Evolutionary conservation across 2,113 vertebrate species (phyloP).

Genomic region (Zeus faber): DNA sequence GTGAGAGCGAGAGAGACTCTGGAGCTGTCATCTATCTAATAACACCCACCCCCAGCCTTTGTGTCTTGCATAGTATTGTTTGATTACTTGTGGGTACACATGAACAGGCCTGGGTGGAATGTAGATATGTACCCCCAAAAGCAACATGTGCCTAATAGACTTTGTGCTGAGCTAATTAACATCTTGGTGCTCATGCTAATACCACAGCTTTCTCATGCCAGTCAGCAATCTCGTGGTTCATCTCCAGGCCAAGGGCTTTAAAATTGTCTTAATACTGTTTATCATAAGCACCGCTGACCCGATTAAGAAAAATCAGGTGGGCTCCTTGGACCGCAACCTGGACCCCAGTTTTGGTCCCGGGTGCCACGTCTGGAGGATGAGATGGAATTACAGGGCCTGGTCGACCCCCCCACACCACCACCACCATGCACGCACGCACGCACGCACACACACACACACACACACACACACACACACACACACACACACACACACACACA

Average conservation of each 20-base stretch:
- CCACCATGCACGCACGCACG: slow-evolving; percentile 1
- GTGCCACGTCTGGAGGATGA: too few relatives aligned
- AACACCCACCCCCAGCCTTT: too few relatives aligned
- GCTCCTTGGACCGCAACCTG: slow-evolving; percentile 30
- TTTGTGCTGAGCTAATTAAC: slow-evolving; percentile 65
- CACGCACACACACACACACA: background rate
- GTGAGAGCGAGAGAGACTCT: too few relatives aligned
- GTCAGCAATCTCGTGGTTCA: slow-evolving; percentile 20
- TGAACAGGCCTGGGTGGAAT: slow-evolving; percentile 63
- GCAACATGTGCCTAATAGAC: slow-evolving; percentile 52
- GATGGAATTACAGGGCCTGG: slow-evolving; percentile 27
- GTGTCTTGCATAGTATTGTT: too few relatives aligned
- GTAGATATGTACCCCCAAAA: slow-evolving; percentile 68
- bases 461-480: background rate
- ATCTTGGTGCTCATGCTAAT: slow-evolving; percentile 43
- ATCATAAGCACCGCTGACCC: slow-evolving; percentile 38
- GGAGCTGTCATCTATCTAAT: too few relatives aligned
- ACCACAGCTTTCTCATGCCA: slow-evolving; percentile 19
- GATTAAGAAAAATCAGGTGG: slow-evolving; percentile 31
- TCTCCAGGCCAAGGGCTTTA: slow-evolving; percentile 20
- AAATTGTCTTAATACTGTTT: slow-evolving; percentile 31
- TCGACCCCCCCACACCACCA: background rate
- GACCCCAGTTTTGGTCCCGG: slow-evolving; percentile 10
- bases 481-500: slow-evolving; percentile 2
- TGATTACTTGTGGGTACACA: too few relatives aligned